Base-by-base conservation (phyloP, 2,888 invertebrate genomes). In the Xiphydria camelus region DNA sequence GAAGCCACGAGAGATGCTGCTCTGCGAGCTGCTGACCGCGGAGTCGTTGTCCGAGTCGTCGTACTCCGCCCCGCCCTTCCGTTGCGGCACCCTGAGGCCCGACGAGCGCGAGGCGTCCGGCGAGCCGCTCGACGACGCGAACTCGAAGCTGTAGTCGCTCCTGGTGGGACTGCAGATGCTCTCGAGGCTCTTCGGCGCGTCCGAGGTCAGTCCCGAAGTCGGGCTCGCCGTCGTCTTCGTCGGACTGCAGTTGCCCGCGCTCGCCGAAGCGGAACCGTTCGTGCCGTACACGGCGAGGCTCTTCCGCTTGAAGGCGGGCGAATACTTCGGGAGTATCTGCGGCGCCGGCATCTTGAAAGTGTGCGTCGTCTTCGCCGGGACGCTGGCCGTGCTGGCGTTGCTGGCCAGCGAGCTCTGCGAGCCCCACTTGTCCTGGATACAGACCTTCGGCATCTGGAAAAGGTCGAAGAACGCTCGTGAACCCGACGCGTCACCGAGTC, bases 1-100 rank as follows among this genome's bases (percentile, higher is more conserved):
- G 54, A 84, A 83, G 48, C 85, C 86, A 52, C 87, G 84, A 2
- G 88, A 89, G 56, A 88, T 83, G 68, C 85, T 86, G 69, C 88
- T 88, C 32, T 89, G 91, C 41, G 89, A 86, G 57, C 88, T 88
- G 35, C 91, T 91, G 70, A 92, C 89, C 3, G 91, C 91, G 19
- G 91, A 92, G 74, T 93, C 92, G 64, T 90, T 91, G 71, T 92
- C 92, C 62, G 88, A 89, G 59, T 89, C 89, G 56, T 86, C 83
- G 61, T 77, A 64, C 74, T 82, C 69, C 26, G 59, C 57, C n/a
- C 67, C 55, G 25, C 56, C 51, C n/a, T 60, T 55, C 29, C 68
- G 64, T 23, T 60, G 54, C 21, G 58, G 59, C 4, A 39, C 45
- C 20, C 62, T 49, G 15, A 46, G 53, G 1, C 61, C 58, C 32